Base-by-base conservation (phyloP, 2,888 invertebrate genomes). In the Actias luna region DNA sequence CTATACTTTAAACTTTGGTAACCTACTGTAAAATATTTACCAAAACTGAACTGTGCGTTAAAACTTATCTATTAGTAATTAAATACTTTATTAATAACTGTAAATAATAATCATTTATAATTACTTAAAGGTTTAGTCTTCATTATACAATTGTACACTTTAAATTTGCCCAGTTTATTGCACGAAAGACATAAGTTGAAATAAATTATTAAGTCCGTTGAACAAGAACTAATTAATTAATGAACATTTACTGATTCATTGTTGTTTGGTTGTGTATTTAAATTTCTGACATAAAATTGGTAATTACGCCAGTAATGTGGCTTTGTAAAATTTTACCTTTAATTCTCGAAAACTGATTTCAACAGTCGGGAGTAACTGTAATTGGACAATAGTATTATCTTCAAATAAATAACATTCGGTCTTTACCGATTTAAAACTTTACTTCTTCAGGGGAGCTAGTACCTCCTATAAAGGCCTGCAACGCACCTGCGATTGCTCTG, bases 221-320 rank as follows among this genome's bases (percentile, higher is more conserved):
- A 70, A 71, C 72, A 69, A 67, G 68, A 61, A 69, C 65, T 75
- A 67, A 75, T 77, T 78, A 78, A 79, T 77, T 79, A 71, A 67
- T 68, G 61, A 62, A 25, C 61, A 57, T 42, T 58, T 57, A 29
- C 69, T 63, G 67, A 68, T 62, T 69, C 66, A 63, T 64, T 59
- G 58, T 62, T 62, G 61, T 62, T 57, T 62, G 31, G 57, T 62
- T 58, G 27, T 62, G 39, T 62, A 62, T 58, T 69, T 64, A 60
- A 65, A 60, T 62, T 63, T 70, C 65, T 69, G 64, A 66, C 55
- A 14, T 55, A 62, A 62, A 58, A 62, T 62, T 42, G 31, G 18
- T 62, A 46, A 62, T 58, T 42, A 62, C 39, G 39, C 25, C 22
- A 42, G 58, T 42, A 31, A 31, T 62, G 31, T 27, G 39, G 36